These are phyloP conservation scores for Nephrotoma guestfalica DNA, from an alignment of 2,888 invertebrate species.

Conservation along the genomic window DNA sequence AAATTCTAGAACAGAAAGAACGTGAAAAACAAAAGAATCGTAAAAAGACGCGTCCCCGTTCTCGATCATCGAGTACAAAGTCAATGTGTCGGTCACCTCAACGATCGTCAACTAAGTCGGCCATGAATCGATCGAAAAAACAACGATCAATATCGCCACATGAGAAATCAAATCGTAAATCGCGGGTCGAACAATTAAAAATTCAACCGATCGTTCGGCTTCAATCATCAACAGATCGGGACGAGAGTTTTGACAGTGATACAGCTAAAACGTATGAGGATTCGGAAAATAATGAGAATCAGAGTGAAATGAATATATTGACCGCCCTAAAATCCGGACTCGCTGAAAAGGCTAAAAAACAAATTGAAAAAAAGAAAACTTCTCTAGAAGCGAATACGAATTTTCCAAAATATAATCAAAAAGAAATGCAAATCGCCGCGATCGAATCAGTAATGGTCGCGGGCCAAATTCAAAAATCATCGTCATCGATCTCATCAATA, in stretches of 20 bases:
- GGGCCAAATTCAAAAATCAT: background rate
- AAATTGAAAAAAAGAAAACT: constrained; percentile 37
- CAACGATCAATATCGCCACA: constrained; percentile 11
- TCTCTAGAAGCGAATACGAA: background rate
- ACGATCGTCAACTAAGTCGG: constrained; percentile 6
- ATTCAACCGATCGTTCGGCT: constrained; percentile 39
- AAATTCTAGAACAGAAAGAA: constrained; percentile 39
- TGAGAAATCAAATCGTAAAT: background rate
- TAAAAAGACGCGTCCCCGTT: constrained; percentile 5
- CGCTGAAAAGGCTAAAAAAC: constrained; percentile 57
- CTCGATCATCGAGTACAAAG: constrained; percentile 9
- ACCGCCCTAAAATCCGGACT: constrained; percentile 47
- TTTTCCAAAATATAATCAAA: background rate
- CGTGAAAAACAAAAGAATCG: constrained; percentile 12
- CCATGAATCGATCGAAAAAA: constrained; percentile 10
- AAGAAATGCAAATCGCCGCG: background rate
- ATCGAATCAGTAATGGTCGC: background rate
- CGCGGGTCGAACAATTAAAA: constrained; percentile 13
- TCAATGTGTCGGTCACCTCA: constrained; percentile 9
- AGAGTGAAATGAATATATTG: constrained; percentile 51
- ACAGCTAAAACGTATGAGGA: constrained; percentile 7
- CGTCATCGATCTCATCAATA: background rate
- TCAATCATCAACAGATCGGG: constrained; percentile 43
- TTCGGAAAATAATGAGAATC: constrained; percentile 23
- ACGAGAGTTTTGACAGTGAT: constrained; percentile 32